Conservation (phyloP, 30 jellyfish, hydroid and myxozoan species). For the Chironex yamaguchii region DNA sequence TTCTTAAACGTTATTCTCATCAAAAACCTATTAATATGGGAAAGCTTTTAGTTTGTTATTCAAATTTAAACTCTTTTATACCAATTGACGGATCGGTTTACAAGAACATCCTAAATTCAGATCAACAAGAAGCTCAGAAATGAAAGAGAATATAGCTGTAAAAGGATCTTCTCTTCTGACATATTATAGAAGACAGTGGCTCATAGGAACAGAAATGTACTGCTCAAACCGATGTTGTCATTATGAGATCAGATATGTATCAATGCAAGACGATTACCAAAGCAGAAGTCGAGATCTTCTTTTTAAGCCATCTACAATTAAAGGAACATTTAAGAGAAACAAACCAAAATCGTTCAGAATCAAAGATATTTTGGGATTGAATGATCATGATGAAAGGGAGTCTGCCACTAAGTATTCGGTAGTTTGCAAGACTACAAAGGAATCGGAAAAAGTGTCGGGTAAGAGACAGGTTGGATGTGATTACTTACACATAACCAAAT, state of each 20-base stretch:
- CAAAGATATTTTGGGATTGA: slow-evolving; percentile 45
- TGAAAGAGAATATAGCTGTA: background rate
- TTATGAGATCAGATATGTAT: background rate
- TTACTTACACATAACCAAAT: too few relatives aligned
- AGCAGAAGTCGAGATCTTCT: background rate
- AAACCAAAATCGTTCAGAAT: slow-evolving; percentile 58
- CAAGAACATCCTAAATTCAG: background rate
- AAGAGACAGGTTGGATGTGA: too few relatives aligned
- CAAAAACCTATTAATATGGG: background rate
- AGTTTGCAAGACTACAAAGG: too few relatives aligned
- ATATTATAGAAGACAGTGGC: background rate
- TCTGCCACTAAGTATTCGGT: too few relatives aligned
- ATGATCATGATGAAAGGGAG: too few relatives aligned
- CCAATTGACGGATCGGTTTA: background rate
- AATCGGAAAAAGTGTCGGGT: too few relatives aligned
- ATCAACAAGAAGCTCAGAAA: background rate
- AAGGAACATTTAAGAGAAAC: background rate
- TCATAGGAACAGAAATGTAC: background rate
- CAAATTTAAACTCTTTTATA: background rate
- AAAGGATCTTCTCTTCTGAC: background rate
- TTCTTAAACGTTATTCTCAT: background rate
- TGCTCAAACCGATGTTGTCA: background rate
- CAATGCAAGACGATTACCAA: background rate
- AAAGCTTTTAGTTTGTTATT: background rate
- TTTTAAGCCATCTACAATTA: background rate